Evolutionary conservation across 37 sponge, comb jelly and placozoan species (phyloP), one percentile per base, ranked within the genome.

Genomic region (Halisarca cf. caerulea): DNA sequence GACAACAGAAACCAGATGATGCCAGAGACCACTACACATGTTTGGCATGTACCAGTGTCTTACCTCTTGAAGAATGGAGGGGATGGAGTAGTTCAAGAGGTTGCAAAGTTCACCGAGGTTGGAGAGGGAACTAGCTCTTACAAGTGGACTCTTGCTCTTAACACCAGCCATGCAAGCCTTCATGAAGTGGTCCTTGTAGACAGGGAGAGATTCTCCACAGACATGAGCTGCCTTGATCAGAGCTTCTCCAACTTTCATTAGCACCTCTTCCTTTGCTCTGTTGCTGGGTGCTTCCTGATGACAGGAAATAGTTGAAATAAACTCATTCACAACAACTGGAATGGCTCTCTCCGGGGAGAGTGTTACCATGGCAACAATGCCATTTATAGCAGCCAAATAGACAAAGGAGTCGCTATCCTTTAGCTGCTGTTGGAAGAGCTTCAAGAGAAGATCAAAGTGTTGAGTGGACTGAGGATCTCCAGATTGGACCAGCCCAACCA

Each of bases 311-410:
- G 43, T 20, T 1, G 38, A 37, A 2, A 68, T 34, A 42, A 74
- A 74, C 44, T 74, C 43, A n/a, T 74, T 40, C 44, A 74, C 77
- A 37, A 74, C 51, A 35, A 84, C 35, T 14, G 85, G 84, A 18
- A 94, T 78, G 21, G 69, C 39, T 17, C 78, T 30, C 36, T 59
- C 30, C 9, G 86, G 59, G 45, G 33, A 33, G 0, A 57, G 30
- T 54, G 54, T 80, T 17, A 87, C 87, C 34, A 92, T 59, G 40
- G 86, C 82, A 42, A 88, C 97, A 66, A 97, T 57, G 24, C 93
- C 97, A 58, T 87, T 87, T 60, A 97, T 90, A 35, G 97, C 95
- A 58, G 95, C 89, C 40, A 97, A 86, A 86, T 97, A 97, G 30
- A 97, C 80, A 80, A 89, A 94, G 44, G 91, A 86, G 60, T 97